Conservation (phyloP, 2,888 invertebrate genomes). For the Pyralis farinalis region DNA sequence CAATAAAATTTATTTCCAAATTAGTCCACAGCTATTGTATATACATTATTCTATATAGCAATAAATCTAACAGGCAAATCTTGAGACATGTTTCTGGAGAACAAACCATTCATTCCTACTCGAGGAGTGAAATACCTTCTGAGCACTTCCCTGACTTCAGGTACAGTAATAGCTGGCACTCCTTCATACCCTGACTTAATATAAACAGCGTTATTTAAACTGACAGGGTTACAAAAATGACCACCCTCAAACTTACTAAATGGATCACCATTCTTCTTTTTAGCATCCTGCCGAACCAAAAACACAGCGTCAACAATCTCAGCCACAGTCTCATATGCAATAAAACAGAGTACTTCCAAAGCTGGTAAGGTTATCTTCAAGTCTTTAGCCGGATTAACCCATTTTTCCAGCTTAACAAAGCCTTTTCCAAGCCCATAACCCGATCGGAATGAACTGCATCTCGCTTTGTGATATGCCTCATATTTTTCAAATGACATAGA, state of each 20-base stretch:
- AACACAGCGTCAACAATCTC: slow-evolving; percentile 93
- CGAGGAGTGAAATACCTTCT: slow-evolving; percentile 85
- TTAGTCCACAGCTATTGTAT: no score
- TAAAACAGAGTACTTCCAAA: slow-evolving; percentile 89
- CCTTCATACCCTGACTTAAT: slow-evolving; percentile 83
- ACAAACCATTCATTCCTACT: slow-evolving; percentile 77
- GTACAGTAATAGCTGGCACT: slow-evolving; percentile 86
- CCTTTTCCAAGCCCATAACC: slow-evolving; percentile 75
- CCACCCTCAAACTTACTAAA: slow-evolving; percentile 85
- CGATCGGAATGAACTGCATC: slow-evolving; percentile 85
- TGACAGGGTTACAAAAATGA: slow-evolving; percentile 82
- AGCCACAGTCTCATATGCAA: slow-evolving; percentile 95
- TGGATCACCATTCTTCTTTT: slow-evolving; percentile 84
- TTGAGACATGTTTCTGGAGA: slow-evolving; percentile 68
- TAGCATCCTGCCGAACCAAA: slow-evolving; percentile 88
- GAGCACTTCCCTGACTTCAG: slow-evolving; percentile 91
- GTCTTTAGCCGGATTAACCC: slow-evolving; percentile 84
- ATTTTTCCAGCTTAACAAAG: slow-evolving; percentile 80
- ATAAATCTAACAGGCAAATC: slow-evolving; percentile 60
- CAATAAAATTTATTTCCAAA: no score
- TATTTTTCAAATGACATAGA: slow-evolving; percentile 83
- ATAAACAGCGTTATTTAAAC: slow-evolving; percentile 79
- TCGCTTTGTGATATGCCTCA: slow-evolving; percentile 88
- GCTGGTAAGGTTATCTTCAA: slow-evolving; percentile 83
- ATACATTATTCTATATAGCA: slow-evolving; percentile 34